Evolutionary conservation across 2,888 invertebrate species (phyloP).

Genomic region (Sinohyriopsis cumingii): DNA sequence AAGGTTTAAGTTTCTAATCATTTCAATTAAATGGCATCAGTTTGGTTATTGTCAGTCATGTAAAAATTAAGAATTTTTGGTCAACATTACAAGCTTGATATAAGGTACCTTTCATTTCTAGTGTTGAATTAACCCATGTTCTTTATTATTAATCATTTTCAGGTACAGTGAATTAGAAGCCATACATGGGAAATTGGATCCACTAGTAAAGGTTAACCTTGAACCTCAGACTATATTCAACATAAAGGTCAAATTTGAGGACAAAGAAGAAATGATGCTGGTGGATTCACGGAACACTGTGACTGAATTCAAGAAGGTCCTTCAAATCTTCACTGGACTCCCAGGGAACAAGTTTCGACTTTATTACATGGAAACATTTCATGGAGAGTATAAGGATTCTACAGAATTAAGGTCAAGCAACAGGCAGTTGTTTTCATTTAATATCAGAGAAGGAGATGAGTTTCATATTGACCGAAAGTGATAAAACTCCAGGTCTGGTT

Average conservation of each 20-base stretch:
- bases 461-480: conserved; percentile 35
- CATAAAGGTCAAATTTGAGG: conserved; percentile 85
- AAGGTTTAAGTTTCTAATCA: too few relatives aligned
- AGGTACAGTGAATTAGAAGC: conserved; percentile 87
- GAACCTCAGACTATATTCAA: conserved; percentile 71
- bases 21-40: neutral
- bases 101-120: neutral
- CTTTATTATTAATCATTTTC: conserved; percentile 54
- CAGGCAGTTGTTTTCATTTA: conserved; percentile 88
- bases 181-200: conserved; percentile 91
- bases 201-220: conserved; percentile 89
- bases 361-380: conserved; percentile 83
- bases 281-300: conserved; percentile 84
- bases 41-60: neutral
- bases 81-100: neutral
- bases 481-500: neutral
- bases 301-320: conserved; percentile 76
- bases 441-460: conserved; percentile 64
- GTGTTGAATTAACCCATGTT: neutral
- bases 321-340: conserved; percentile 77
- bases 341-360: conserved; percentile 88
- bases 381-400: conserved; percentile 4
- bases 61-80: neutral
- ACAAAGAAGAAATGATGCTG: conserved; percentile 71
- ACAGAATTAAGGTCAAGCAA: conserved; percentile 90